phyloP scores from a whole-genome alignment of 2,113 vertebrate genomes.

The Sinocyclocheilus anophthalmus region DNA sequence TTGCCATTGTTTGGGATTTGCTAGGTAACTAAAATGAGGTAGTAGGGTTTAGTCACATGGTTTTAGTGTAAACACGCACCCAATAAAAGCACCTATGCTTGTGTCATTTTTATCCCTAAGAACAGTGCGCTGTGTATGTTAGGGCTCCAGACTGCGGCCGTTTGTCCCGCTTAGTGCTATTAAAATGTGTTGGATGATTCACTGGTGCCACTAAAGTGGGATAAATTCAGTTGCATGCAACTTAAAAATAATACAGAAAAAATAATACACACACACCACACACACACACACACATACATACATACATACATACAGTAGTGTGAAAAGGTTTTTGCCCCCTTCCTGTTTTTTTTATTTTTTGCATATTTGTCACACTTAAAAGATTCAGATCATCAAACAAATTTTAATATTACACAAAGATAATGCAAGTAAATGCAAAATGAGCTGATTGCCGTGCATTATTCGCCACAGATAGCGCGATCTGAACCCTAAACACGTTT shows the following conservation, averaged over 20 bases:
- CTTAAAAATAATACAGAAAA: neutral
- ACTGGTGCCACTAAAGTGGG: neutral
- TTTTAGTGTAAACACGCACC: slow-evolving; percentile 1
- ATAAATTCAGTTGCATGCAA: neutral
- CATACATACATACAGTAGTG: no score
- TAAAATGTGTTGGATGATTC: neutral
- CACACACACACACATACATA: neutral
- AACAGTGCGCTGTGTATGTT: neutral
- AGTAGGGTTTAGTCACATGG: neutral
- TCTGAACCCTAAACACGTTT: no score
- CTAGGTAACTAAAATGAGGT: neutral
- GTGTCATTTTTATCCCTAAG: neutral
- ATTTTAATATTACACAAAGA: no score
- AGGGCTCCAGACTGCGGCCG: neutral
- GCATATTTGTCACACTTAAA: no score
- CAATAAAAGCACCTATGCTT: neutral
- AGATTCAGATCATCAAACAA: no score
- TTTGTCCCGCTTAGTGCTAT: neutral
- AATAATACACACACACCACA: neutral
- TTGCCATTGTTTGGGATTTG: slow-evolving; percentile 10
- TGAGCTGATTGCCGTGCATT: no score
- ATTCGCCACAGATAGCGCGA: no score
- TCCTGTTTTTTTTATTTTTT: no score
- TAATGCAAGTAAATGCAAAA: no score
- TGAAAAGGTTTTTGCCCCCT: no score